Conservation (phyloP, 2,113 vertebrate genomes). For the Pseudonaja textilis region DNA sequence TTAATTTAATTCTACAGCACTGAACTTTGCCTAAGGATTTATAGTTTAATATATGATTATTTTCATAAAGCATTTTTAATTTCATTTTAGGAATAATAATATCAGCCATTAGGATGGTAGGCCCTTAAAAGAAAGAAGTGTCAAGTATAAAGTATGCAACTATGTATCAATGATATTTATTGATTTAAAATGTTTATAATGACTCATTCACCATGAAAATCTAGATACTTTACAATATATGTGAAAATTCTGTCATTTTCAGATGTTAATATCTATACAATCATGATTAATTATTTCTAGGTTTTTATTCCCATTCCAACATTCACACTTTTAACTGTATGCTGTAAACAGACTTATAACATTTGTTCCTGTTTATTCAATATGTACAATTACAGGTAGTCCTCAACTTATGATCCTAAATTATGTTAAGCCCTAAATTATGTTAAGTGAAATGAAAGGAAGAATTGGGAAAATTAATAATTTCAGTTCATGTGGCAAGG, state of each 20-base stretch:
- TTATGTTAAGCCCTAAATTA: not conserved
- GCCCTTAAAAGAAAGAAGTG: not conserved
- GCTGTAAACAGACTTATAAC: not conserved
- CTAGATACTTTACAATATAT: not conserved
- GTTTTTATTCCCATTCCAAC: not conserved
- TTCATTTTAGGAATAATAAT: not conserved
- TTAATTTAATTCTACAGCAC: constrained; percentile 23
- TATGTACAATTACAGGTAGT: not conserved
- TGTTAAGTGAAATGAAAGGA: not conserved
- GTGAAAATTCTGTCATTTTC: not conserved
- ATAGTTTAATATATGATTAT: constrained; percentile 14
- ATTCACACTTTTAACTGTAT: not conserved
- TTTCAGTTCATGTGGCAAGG: not conserved
- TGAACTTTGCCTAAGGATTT: not conserved
- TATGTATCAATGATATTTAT: not conserved
- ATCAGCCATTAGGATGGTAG: constrained; percentile 6
- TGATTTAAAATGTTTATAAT: not conserved
- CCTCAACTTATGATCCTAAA: not conserved
- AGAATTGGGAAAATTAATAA: not conserved
- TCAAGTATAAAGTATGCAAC: not conserved
- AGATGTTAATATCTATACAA: not conserved
- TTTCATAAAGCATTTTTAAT: constrained; percentile 27
- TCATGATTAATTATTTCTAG: not conserved
- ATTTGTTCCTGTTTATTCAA: constrained; percentile 21
- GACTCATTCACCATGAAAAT: not conserved